Base-by-base conservation (phyloP, 2,888 invertebrate genomes). In the Lamellibrachia satsuma region DNA sequence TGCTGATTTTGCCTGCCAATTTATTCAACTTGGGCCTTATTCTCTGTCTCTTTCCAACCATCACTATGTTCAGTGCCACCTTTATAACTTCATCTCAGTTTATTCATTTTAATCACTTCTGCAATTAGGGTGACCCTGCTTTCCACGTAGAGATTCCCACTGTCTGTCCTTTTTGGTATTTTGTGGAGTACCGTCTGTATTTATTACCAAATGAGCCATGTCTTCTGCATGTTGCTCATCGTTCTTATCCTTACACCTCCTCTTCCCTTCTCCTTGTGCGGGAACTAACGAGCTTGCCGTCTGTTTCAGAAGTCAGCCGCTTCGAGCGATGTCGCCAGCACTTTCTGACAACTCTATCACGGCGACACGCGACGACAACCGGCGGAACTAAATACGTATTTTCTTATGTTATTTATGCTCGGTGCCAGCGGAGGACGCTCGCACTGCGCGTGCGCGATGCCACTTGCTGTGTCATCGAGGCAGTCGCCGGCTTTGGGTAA, bases 381-480 rank as follows among this genome's bases (percentile, higher is more conserved):
- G 75, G 75, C 75, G 75, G 75, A 75, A 75, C 22, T 75, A 75
- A 22, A 75, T 22, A 75, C 75, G 75, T 75, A 75, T 75, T 75
- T 75, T 75, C 75, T 75, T 75, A 75, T 75, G 75, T 75, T 75
- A 22, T 75, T 75, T 75, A 75, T 75, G 75, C 75, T 75, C 75
- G 75, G 75, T 75, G 75, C 75, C 75, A 75, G 75, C 75, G 75
- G 75, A 22, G 15, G n/a, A n/a, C 75, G 75, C 75, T 75, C 22
- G 75, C 75, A 75, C 22, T 75, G 75, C 75, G 75, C 75, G 75
- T 75, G 75, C 75, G 75, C 75, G 75, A 75, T 22, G 75, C 75
- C 75, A n/a, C 6, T 75, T n/a, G 22, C 75, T 75, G 22, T 15
- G 75, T 75, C 75, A 75, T 75, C 75, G 75, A n/a, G 75, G 75